Conservation (phyloP, 1,140 invertebrate species). For the Aethina tumida region DNA sequence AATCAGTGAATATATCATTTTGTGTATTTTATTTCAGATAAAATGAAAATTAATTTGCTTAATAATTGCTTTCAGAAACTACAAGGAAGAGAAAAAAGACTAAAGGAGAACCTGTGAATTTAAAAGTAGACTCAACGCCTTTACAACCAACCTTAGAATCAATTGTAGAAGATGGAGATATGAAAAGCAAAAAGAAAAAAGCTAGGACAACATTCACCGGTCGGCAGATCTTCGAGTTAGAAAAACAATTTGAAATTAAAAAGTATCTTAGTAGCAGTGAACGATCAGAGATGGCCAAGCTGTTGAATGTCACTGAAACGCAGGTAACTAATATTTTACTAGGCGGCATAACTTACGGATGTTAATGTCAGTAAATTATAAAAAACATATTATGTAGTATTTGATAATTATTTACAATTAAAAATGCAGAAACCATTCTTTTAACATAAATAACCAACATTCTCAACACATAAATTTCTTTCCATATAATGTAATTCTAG, state of each 20-base stretch:
- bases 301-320: conserved; percentile 89
- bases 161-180: conserved; percentile 47
- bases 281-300: conserved; percentile 84
- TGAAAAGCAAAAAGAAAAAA: conserved; percentile 80
- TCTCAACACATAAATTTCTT: too few species aligned
- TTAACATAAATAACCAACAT: too few species aligned
- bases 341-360: too few species aligned
- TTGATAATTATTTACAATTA: too few species aligned
- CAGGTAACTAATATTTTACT: too few species aligned
- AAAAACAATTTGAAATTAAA: conserved; percentile 91
- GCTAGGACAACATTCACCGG: conserved; percentile 92
- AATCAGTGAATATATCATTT: neutral
- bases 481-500: too few species aligned
- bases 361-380: too few species aligned
- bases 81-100: conserved; percentile 35
- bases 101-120: conserved; percentile 26
- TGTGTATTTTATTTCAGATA: conserved; percentile 1
- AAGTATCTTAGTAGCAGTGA: conserved; percentile 95
- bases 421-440: too few species aligned
- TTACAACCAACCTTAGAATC: conserved; percentile 16
- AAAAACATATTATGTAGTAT: too few species aligned
- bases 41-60: conserved; percentile 1
- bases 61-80: conserved; percentile 23
- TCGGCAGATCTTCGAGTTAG: conserved; percentile 90
- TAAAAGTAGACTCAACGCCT: conserved; percentile 14